Evolutionary conservation across 1,140 invertebrate genomes (phyloP), one percentile per base, ranked within the genome.

Genomic region (Ceratina australensis): DNA sequence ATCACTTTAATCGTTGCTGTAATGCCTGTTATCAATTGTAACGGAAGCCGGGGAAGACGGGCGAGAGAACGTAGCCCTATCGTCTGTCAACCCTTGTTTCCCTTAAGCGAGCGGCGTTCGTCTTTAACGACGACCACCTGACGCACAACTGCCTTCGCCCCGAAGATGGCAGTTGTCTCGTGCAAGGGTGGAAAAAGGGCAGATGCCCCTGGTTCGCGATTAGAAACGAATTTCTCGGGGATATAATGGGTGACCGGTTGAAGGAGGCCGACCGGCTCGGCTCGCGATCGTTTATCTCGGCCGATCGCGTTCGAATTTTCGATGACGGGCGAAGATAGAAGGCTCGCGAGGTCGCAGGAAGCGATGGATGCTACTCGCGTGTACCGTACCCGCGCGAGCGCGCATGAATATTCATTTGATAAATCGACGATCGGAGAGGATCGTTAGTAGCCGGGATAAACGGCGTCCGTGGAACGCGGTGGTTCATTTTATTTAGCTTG

Each of bases 71-170:
- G 10, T 16, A 72, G 33, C 50, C 61, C 61, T 79, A 76, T 83
- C 81, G 56, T 79, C 80, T 75, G 82, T 79, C 81, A 80, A 83
- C 76, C 61, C 81, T 54, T 68, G 72, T 83, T 80, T 56, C 72
- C 56, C 54, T 33, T 22, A 71, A 57, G 54, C 65, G 65, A 68
- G 66, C 81, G 66, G 74, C 65, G 50, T 60, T 18, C 60, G 59
- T 68, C 54, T 83, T 81, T 82, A 83, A 86, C 87, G 87, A 80
- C 72, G 80, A 64, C 89, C 89, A 90, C 86, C 89, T 90, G 89
- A 90, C 89, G 89, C 87, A 54, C 89, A 90, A 90, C 88, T 90
- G 89, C 82, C 87, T 69, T 26, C 33, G 33, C 15, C 42, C 85
- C 63, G 68, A 69, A 86, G 82, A 61, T 85, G 81, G 75, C 89